A percentile compares a stretch with the other conserved stretches of the same genome.
These are phyloP conservation scores for Heterodera schachtii DNA, from an alignment of 1,140 invertebrate genomes.

Conservation along the genomic window DNA sequence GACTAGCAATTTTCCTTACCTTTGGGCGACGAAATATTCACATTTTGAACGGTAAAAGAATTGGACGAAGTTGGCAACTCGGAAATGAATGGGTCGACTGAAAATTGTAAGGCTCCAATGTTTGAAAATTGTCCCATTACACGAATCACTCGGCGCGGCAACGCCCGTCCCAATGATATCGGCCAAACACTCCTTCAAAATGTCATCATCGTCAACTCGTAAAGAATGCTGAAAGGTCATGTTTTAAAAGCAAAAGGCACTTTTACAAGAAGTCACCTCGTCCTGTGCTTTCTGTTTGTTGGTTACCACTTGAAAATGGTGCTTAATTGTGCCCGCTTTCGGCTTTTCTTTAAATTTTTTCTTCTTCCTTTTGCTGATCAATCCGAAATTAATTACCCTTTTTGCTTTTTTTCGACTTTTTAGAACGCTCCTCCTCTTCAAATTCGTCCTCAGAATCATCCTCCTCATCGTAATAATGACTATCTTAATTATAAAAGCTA, in stretches of 20 bases:
- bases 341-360: constrained; percentile 36
- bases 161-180: constrained; percentile 17
- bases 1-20: neutral
- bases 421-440: constrained; percentile 20
- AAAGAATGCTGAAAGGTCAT: constrained; percentile 28
- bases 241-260: neutral
- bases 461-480: constrained; percentile 14
- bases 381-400: constrained; percentile 22
- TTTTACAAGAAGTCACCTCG: constrained; percentile 28
- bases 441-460: constrained; percentile 40
- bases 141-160: neutral
- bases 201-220: constrained; percentile 38
- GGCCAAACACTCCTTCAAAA: constrained; percentile 45
- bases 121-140: neutral
- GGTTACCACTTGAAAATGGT: constrained; percentile 31
- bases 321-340: constrained; percentile 36
- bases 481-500: constrained; percentile 17
- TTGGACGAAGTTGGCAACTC: neutral
- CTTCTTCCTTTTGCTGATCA: neutral
- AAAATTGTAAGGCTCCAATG: constrained; percentile 1
- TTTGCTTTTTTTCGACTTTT: constrained; percentile 39
- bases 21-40: neutral
- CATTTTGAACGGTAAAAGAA: constrained; percentile 6
- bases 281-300: constrained; percentile 34
- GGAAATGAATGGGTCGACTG: constrained; percentile 1